Base-by-base conservation (phyloP, 2,888 invertebrate genomes). In the Andrena haemorrhoa region DNA sequence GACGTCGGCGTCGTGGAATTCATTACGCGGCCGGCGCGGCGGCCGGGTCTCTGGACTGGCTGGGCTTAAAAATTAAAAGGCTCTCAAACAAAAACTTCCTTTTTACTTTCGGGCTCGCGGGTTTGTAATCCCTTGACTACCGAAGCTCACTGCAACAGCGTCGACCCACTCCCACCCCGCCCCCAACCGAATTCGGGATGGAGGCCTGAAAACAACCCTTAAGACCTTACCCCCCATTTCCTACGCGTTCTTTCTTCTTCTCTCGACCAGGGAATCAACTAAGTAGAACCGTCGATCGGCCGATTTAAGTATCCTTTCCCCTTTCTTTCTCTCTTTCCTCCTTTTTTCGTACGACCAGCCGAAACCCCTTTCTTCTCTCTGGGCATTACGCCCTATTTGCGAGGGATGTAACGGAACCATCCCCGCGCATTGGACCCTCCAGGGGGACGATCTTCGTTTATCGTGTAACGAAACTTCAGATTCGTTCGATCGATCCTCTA, bases 41-140 rank as follows among this genome's bases (percentile, higher is more conserved):
- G 60, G 70, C 60, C 60, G 64, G 41, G 26, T 69, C 49, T 69
- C 70, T 35, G 33, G 76, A 31, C 73, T 78, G 85, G 78, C 81
- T 83, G 87, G 90, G 92, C 92, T 92, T 92, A 92, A 91, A 92
- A 92, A 92, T 91, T 92, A 92, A 92, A 92, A 92, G 92, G 91
- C 90, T 92, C 91, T 92, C 92, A 90, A 90, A 90, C 90, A 91
- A 89, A 92, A 91, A 91, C 89, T 89, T 89, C 80, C 89, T 88
- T 89, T 87, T 87, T 86, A 84, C 86, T 82, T 86, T 84, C 88
- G 79, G 65, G 70, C 83, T 89, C 88, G 87, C 83, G 85, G 85
- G 71, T 76, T 85, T 70, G 86, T 87, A 86, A 88, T 89, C 87
- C 86, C 87, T 79, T 60, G 79, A 56, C 75, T 79, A 68, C 71